A percentile compares a stretch with the other conserved stretches of the same genome.
phyloP scores from a whole-genome alignment of 2,888 invertebrate genomes.

The Aethes cnicana region DNA sequence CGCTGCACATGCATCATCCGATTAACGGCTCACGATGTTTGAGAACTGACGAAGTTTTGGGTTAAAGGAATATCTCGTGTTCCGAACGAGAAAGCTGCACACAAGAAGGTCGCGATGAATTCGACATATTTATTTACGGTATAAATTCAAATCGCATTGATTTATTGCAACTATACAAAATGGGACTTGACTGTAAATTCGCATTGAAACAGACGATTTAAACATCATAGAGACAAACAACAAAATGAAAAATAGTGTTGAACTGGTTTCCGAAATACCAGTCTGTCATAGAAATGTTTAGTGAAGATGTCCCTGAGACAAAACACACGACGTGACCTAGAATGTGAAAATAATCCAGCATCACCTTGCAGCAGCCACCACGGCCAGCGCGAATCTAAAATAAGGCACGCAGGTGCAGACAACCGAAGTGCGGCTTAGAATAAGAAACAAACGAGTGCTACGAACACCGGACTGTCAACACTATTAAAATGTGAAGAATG shows the following conservation, averaged over 20 bases:
- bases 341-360: slow-evolving; percentile 77
- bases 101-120: slow-evolving; percentile 26
- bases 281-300: slow-evolving; percentile 47
- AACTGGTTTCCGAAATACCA: slow-evolving; percentile 34
- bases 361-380: slow-evolving; percentile 71
- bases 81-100: slow-evolving; percentile 27
- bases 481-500: slow-evolving; percentile 44
- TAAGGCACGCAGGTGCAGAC: slow-evolving; percentile 74
- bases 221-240: background rate
- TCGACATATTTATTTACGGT: slow-evolving; percentile 24
- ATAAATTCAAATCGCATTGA: slow-evolving; percentile 5
- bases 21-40: slow-evolving; percentile 43
- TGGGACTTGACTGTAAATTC: slow-evolving; percentile 4
- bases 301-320: slow-evolving; percentile 71
- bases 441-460: slow-evolving; percentile 35
- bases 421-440: slow-evolving; percentile 52
- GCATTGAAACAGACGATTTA: background rate
- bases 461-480: slow-evolving; percentile 41
- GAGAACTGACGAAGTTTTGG: slow-evolving; percentile 28
- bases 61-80: slow-evolving; percentile 27
- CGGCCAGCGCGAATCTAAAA: slow-evolving; percentile 69
- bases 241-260: slow-evolving; percentile 5
- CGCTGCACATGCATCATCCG: slow-evolving; percentile 42
- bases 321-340: slow-evolving; percentile 70
- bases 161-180: slow-evolving; percentile 11